Percentiles rank a stretch among this genome's conserved stretches.
phyloP scores from a whole-genome alignment of 2,113 vertebrate species.

The Tetrao urogallus region DNA sequence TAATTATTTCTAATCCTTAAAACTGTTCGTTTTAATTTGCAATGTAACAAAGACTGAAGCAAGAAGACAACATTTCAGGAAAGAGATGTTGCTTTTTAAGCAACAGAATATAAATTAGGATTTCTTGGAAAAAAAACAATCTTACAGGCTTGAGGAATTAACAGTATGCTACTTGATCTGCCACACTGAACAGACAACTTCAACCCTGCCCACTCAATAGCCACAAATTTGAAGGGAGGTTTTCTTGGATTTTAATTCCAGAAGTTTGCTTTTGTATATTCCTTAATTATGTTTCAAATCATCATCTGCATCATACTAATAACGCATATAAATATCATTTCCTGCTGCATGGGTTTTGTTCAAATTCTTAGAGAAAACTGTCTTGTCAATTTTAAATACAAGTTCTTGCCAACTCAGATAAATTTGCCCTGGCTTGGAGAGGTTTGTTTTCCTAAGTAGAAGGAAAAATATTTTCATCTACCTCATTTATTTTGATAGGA shows the following conservation, averaged over 20 bases:
- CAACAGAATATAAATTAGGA: not conserved
- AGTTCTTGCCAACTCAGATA: not conserved
- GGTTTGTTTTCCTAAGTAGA: not conserved
- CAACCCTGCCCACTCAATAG: not conserved
- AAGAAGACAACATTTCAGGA: not conserved
- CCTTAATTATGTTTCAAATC: not conserved
- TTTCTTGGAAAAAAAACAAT: not conserved
- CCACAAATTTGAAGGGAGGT: not conserved
- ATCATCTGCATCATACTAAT: not conserved
- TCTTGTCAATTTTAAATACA: not conserved
- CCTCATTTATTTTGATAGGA: not conserved
- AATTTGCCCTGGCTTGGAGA: not conserved
- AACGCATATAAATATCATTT: not conserved
- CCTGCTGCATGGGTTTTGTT: not conserved
- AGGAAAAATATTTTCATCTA: not conserved
- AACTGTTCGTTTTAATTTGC: not conserved
- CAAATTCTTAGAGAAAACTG: not conserved
- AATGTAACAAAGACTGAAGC: accelerated
- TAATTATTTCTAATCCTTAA: not conserved
- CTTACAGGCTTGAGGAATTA: not conserved
- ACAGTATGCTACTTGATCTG: not conserved
- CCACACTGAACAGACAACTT: not conserved
- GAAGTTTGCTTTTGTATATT: not conserved
- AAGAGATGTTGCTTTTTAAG: not conserved
- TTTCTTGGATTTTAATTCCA: not conserved